These are phyloP conservation scores for Addax nasomaculatus DNA, from an alignment of 2,113 vertebrate genomes.

Conservation along the genomic window DNA sequence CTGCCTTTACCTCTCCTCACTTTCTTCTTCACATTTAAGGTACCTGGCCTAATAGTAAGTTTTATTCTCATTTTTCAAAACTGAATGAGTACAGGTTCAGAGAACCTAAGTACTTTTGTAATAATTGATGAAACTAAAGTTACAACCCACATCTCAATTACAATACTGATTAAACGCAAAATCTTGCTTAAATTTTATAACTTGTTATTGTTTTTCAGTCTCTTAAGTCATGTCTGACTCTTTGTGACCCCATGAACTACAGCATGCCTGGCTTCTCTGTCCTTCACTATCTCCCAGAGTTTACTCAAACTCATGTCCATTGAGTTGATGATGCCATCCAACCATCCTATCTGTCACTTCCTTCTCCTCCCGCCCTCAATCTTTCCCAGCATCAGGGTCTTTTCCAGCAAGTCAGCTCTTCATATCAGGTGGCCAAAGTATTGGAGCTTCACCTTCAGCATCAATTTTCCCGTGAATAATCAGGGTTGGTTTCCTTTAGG, in stretches of 20 bases:
- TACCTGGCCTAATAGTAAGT: neutral
- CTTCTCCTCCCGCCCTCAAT: neutral
- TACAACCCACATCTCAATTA: neutral
- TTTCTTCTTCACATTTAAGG: neutral
- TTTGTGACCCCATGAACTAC: neutral
- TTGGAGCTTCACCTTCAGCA: too few species aligned
- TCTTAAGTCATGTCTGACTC: neutral
- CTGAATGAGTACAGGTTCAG: neutral
- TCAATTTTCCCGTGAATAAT: too few species aligned
- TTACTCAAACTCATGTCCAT: neutral
- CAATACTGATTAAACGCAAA: neutral
- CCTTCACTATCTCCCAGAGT: neutral
- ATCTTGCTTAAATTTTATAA: neutral
- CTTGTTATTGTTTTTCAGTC: neutral
- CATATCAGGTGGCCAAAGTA: too few species aligned
- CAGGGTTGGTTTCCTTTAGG: too few species aligned
- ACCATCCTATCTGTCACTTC: neutral
- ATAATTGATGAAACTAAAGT: neutral
- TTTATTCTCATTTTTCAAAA: conserved; percentile 27
- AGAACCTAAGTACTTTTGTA: conserved; percentile 27
- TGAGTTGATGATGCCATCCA: neutral
- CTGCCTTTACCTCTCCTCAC: neutral
- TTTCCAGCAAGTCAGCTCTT: too few species aligned
- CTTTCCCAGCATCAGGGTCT: neutral
- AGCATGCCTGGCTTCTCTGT: neutral